Base-by-base conservation (phyloP, 2,888 invertebrate species). In the Acanthosepion pharaonis region DNA sequence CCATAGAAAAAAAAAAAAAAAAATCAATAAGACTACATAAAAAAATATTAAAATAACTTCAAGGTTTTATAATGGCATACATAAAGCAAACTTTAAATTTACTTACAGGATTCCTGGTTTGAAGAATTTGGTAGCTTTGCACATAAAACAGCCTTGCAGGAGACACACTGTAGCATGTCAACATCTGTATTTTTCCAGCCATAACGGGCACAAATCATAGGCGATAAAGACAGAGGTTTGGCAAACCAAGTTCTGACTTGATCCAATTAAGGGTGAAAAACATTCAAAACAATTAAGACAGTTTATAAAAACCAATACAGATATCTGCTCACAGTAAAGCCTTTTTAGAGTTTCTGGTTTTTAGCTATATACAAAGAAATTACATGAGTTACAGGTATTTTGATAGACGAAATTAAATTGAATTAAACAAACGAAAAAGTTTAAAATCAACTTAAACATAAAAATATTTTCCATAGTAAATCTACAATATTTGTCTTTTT, bases 141-240 rank as follows among this genome's bases (percentile, higher is more conserved):
- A 95, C 96, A 96, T 1, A 97, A 94, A 42, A 96, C 95, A 0
- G 96, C 96, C 91, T 96, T 96, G 95, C 97, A 97, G 48, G 96
- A 95, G 20, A 96, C 96, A 96, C 97, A 97, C 94, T 96, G 96
- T 91, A 97, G 95, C 95, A 97, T 96, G 95, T 97, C 97, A 49
- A 95, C 94, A 15, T 96, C 96, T 11, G 95, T 95, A 94, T 97
- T 97, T 95, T 96, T 95, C 97, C 97, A 97, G 11, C 97, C 97
- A 96, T 96, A 97, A n/a, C 96, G 96, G 1, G 97, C 96, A 96
- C 97, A 97, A 11, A 96, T 95, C 94, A 97, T 94, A 11, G 97
- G 97, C 51, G 96, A 96, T 64, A 97, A 95, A 51, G 96, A 96
- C 55, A 94, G 18, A 91, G 97, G 97, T 94, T 97, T 97, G 42